A percentile compares a stretch with the other conserved stretches of the same genome.
These are phyloP conservation scores for Lepidurus packardi DNA, from an alignment of 1,140 invertebrate species.

Conservation along the genomic window DNA sequence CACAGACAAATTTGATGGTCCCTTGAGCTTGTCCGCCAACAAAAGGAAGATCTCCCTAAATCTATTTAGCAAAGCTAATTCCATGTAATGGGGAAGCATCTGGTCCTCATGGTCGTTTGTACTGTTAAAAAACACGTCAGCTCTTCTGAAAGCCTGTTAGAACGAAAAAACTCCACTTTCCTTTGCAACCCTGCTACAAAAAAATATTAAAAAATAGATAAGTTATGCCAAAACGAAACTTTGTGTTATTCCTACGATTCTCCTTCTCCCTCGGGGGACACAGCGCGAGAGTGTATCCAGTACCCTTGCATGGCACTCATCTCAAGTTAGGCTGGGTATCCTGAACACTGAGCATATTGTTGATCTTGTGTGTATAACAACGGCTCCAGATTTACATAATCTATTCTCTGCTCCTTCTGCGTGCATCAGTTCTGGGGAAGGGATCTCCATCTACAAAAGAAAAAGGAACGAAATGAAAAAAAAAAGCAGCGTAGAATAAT, in stretches of 20 bases:
- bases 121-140: background rate
- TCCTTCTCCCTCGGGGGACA: background rate
- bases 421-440: background rate
- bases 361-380: slow-evolving; percentile 22
- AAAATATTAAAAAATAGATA: background rate
- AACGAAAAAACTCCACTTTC: background rate
- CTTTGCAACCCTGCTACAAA: background rate
- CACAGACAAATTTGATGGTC: background rate
- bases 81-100: slow-evolving; percentile 10
- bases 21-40: background rate
- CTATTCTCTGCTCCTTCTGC: background rate
- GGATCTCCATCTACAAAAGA: background rate
- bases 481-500: background rate
- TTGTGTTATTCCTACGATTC: background rate
- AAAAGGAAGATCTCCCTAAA: slow-evolving; percentile 10
- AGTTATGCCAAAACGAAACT: background rate
- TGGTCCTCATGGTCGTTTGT: background rate
- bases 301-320: background rate
- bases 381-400: slow-evolving; percentile 12
- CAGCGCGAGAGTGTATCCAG: background rate
- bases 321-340: background rate
- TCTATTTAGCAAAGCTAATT: slow-evolving; percentile 16
- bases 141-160: background rate
- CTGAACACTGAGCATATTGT: slow-evolving; percentile 18
- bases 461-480: background rate